phyloP scores from a whole-genome alignment of 1,140 invertebrate genomes.

The Pentalonia nigronervosa region DNA sequence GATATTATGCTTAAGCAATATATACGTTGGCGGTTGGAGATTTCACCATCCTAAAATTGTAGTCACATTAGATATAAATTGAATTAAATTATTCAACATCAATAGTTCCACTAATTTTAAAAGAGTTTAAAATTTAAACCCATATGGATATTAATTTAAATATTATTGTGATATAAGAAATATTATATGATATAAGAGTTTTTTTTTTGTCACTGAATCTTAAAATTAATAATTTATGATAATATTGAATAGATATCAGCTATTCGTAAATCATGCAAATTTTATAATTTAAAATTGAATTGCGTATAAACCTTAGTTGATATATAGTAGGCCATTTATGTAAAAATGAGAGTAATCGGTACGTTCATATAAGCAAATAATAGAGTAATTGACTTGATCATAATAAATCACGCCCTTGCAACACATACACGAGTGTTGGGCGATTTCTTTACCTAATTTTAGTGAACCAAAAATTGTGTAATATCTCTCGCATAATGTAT shows the following conservation, averaged over 20 bases:
- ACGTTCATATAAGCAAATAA: neutral
- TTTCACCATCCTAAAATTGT: neutral
- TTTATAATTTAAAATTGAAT: neutral
- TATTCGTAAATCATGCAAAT: neutral
- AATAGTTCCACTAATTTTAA: neutral
- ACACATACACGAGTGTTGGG: neutral
- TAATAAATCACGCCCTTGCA: conserved; percentile 29
- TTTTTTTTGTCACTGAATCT: neutral
- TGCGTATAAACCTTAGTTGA: neutral
- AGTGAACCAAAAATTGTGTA: conserved; percentile 24
- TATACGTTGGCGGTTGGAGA: neutral
- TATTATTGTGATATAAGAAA: neutral
- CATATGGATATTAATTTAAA: neutral
- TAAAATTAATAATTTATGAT: neutral
- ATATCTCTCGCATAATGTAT: neutral
- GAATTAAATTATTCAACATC: neutral
- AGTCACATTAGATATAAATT: neutral
- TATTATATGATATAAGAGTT: neutral
- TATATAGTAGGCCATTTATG: neutral
- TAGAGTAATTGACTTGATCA: neutral
- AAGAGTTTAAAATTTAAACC: neutral
- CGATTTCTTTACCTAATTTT: conserved; percentile 48
- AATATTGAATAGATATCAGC: neutral
- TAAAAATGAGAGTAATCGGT: neutral
- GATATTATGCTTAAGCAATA: neutral